Evolutionary conservation across 2,888 invertebrate genomes (phyloP), one percentile per base, ranked within the genome.

Genomic region (Macrosoma leucophasiata): DNA sequence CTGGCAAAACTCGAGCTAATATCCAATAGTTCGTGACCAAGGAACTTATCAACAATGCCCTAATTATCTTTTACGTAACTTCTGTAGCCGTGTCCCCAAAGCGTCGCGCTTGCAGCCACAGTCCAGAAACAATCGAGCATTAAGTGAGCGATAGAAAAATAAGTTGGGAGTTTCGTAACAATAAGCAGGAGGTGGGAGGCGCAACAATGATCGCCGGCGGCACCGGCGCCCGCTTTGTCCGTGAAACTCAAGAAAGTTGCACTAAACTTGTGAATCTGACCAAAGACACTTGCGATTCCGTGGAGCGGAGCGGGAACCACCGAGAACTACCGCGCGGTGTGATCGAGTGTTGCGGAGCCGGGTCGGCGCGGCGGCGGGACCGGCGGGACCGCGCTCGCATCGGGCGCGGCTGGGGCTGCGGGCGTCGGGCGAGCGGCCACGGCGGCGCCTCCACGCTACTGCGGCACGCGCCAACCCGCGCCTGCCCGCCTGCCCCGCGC

Each of bases 361-460:
- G 48, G 30, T 23, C 30, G 18, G 64, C 62, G 62, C 63, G 60
- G 61, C 62, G 61, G 48, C 53, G 58, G 56, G 62, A 52, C n/a
- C n/a, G n/a, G n/a, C n/a, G n/a, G n/a, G n/a, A n/a, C n/a, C 62
- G 62, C 62, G 61, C 62, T 58, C 59, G 63, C 61, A 55, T 55
- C 58, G 58, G 60, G 56, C 60, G 62, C 61, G 55, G 52, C 43
- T 53, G 52, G 58, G 58, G 58, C 56, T 61, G 50, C 61, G 55
- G 55, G 58, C 61, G 61, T 58, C 46, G 47, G 62, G 58, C 73
- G 70, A 69, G 77, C 76, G 74, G 73, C 67, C 73, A 71, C 74
- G 72, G 61, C 74, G 76, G 75, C 72, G 73, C 76, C 73, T 75
- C 70, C 77, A 74, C 81, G 74, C 70, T 81, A 82, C 78, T 81